Base-by-base conservation (phyloP, 2,888 invertebrate species). In the Troglohyphantes excavatus region DNA sequence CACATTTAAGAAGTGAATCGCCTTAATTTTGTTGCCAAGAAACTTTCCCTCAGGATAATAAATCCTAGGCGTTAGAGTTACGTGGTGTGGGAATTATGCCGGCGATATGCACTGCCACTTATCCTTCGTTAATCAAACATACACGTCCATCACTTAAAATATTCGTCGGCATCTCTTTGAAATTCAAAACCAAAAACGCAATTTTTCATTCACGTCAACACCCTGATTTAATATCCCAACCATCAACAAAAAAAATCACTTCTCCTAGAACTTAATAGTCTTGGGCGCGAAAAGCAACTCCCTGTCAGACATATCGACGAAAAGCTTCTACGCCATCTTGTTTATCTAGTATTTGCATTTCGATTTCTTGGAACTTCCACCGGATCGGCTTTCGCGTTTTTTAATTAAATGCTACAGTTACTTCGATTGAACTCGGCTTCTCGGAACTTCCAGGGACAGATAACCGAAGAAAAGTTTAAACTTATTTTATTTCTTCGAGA, bases 311-410 rank as follows among this genome's bases (percentile, higher is more conserved):
- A 9, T 17, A 53, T 26, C 7, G 19, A 79, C 46, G 26, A 23
- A 78, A 63, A 65, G 19, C 63, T 78, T 78, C 65, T 11, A 5
- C 39, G 21, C 9, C 21, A 29, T 46, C 78, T 26, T 78, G 33
- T 75, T 78, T 65, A 23, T 27, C 65, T n/a, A 53, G 46, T 65
- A 81, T 81, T 81, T 81, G 79, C 79, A 81, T 81, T 81, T 81
- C 79, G 46, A 81, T 81, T 67, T 81, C 26, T 11, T 9, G 43
- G 5, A 9, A 21, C 29, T 29, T 65, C 39, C 43, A 19, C 13
- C n/a, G 75, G 11, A 33, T 26, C 39, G 33, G 6, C 63, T 26
- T 63, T 65, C 27, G 1, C 67, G 19, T 23, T 81, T 81, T 81
- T 81, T 81, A 81, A 81, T 81, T 81, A 81, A 81, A 81, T 81